A percentile compares a stretch with the other conserved stretches of the same genome.
These are phyloP conservation scores for Mactromeris polynyma DNA, from an alignment of 2,888 invertebrate species.

Conservation along the genomic window DNA sequence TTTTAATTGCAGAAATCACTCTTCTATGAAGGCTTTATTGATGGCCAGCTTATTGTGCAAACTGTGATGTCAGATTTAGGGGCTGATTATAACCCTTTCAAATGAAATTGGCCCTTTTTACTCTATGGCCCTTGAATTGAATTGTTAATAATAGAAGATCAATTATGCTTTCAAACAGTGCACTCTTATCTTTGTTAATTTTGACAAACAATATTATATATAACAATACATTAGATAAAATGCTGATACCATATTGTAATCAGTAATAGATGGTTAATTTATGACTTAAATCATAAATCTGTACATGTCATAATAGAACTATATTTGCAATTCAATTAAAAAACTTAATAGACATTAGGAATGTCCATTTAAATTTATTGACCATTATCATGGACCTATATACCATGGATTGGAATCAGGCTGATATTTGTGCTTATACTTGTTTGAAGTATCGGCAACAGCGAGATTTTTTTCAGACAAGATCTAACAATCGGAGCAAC, in stretches of 20 bases:
- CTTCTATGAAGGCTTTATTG: slow-evolving; percentile 36
- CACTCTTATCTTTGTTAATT: slow-evolving; percentile 31
- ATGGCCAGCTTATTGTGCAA: slow-evolving; percentile 30
- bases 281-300: slow-evolving; percentile 43
- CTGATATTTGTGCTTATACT: too few species aligned
- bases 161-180: slow-evolving; percentile 29
- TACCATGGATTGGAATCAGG: too few species aligned
- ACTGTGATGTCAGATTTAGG: slow-evolving; percentile 40
- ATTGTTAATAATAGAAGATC: slow-evolving; percentile 21
- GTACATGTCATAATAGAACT: slow-evolving; percentile 36
- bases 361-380: slow-evolving; percentile 18
- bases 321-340: slow-evolving; percentile 35
- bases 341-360: slow-evolving; percentile 42
- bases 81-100: slow-evolving; percentile 26
- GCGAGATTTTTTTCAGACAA: too few species aligned
- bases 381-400: too few species aligned
- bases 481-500: too few species aligned
- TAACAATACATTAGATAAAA: neutral
- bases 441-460: too few species aligned
- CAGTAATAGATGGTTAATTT: slow-evolving; percentile 28
- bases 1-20: slow-evolving; percentile 45
- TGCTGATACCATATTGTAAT: neutral
- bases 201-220: slow-evolving; percentile 54
- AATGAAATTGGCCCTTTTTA: slow-evolving; percentile 36
- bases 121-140: slow-evolving; percentile 15